A percentile compares a stretch with the other conserved stretches of the same genome.
These are phyloP conservation scores for Phalanger gymnotis DNA, from an alignment of 2,797 vertebrate species.

Conservation along the genomic window DNA sequence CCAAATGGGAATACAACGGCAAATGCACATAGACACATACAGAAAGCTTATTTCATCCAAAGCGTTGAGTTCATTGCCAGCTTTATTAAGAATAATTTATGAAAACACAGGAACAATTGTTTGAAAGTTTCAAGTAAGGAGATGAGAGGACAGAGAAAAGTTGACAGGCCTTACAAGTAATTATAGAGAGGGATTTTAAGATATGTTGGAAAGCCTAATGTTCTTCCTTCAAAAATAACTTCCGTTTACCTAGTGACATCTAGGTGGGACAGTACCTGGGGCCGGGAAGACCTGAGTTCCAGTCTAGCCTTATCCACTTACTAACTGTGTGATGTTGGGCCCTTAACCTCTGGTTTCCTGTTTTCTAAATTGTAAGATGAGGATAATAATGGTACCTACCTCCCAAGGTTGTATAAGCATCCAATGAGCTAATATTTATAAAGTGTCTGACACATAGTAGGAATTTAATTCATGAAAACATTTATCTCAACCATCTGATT, in stretches of 20 bases:
- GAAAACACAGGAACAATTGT: neutral
- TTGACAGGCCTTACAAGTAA: neutral
- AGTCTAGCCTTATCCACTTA: neutral
- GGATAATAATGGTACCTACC: neutral
- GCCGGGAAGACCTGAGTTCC: neutral
- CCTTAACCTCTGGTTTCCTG: neutral
- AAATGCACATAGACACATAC: neutral
- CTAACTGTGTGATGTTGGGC: neutral
- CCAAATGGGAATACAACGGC: neutral
- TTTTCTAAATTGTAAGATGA: neutral
- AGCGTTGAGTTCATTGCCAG: neutral
- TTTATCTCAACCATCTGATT: neutral
- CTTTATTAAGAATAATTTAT: neutral
- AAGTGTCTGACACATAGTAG: neutral
- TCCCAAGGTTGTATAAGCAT: neutral
- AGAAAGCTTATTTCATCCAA: neutral
- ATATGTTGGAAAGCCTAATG: neutral
- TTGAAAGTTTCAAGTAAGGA: neutral
- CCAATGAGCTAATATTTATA: neutral
- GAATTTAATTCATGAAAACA: neutral
- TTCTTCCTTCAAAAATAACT: neutral
- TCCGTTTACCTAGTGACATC: neutral
- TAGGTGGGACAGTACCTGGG: neutral
- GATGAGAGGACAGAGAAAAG: neutral
- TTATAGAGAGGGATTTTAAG: neutral